Evolutionary conservation across 2,888 invertebrate species (phyloP), one percentile per base, ranked within the genome.

Genomic region (Cephus spinipes): DNA sequence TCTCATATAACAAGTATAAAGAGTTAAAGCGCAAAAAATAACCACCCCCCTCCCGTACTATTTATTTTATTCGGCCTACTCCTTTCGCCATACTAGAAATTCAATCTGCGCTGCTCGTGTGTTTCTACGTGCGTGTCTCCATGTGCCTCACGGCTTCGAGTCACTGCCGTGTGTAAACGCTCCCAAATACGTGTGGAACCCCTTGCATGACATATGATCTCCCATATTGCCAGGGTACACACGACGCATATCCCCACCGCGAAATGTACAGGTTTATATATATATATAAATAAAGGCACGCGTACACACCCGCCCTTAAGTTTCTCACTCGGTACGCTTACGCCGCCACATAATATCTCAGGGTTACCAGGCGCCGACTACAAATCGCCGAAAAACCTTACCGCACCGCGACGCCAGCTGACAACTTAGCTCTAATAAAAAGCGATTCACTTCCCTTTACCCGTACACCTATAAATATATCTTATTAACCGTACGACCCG

Each of bases 141-240:
- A 34, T 74, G 68, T 73, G 68, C 69, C 69, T 40, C 76, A 68
- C 73, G 31, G 36, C 68, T 30, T 69, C 31, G 9, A 40, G 36
- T 55, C 23, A n/a, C 31, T 32, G 12, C 68, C 73, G 73, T 34
- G 31, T 69, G 76, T 73, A 34, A 73, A 73, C 34, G 68, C 68
- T 32, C 68, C 76, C 75, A 80, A 79, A 81, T 81, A 79, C 81
- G 83, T 82, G 81, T 82, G 81, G 85, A 83, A 80, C 85, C 87
- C 85, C 87, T 84, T 85, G 87, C 89, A 90, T 91, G 91, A 91
- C 91, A 90, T 91, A 91, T 91, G 91, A 91, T 91, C 91, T 90
- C 87, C 90, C 89, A 91, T 91, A 91, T 91, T 91, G 90, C 89
- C 84, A 84, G 79, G 86, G 85, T 81, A 83, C 83, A 85, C 83